phyloP scores from a whole-genome alignment of 2,113 vertebrate species.

The Sapajus apella region DNA sequence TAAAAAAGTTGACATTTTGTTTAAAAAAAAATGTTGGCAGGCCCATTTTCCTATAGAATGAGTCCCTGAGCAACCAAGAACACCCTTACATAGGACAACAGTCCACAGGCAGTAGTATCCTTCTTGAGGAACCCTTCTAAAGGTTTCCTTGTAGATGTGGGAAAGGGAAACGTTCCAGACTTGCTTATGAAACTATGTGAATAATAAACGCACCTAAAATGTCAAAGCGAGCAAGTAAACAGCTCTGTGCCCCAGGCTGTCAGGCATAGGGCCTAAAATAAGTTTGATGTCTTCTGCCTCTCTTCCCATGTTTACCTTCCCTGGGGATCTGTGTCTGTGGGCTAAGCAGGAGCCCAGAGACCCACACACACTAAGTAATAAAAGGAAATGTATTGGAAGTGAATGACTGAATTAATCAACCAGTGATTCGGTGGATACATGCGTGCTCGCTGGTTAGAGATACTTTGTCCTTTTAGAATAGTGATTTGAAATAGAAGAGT shows the following conservation, averaged over 20 bases:
- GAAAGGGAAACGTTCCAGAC: neutral
- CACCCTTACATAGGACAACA: neutral
- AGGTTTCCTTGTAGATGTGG: neutral
- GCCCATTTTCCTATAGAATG: neutral
- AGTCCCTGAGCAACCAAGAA: neutral
- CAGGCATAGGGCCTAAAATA: neutral
- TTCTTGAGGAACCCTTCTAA: neutral
- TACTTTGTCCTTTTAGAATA: neutral
- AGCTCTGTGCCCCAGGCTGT: neutral
- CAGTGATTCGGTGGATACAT: neutral
- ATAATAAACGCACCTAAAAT: slow-evolving; percentile 48
- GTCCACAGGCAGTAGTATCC: neutral
- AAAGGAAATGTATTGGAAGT: neutral
- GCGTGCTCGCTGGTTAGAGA: neutral
- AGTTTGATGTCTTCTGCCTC: neutral
- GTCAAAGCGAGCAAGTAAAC: slow-evolving; percentile 28
- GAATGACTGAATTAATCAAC: neutral
- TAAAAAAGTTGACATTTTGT: too few relatives aligned
- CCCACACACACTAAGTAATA: neutral
- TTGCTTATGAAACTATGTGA: slow-evolving; percentile 36
- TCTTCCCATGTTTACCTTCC: neutral
- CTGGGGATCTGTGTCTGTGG: neutral
- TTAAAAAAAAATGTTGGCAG: too few relatives aligned
- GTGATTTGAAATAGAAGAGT: neutral
- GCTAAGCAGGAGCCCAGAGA: neutral